A percentile compares a stretch with the other conserved stretches of the same genome.
These are phyloP conservation scores for Thalpophila matura DNA, from an alignment of 2,888 invertebrate genomes.

Conservation along the genomic window DNA sequence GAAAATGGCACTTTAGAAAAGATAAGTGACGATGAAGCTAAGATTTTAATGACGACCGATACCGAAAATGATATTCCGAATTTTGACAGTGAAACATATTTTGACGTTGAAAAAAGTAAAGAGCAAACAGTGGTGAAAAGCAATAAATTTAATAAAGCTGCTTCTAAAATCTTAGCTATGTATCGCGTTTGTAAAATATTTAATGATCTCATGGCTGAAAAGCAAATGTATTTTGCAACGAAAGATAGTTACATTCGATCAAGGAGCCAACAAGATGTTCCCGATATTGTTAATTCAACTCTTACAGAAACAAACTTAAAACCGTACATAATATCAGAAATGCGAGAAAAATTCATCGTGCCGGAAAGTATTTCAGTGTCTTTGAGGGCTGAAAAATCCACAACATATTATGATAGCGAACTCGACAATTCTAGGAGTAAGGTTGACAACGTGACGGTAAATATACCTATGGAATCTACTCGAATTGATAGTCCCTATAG, in stretches of 20 bases:
- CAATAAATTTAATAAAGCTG: slow-evolving; percentile 75
- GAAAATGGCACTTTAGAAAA: slow-evolving; percentile 88
- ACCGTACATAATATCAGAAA: slow-evolving; percentile 71
- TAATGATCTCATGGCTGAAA: slow-evolving; percentile 66
- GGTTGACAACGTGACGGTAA: slow-evolving; percentile 37
- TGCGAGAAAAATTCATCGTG: slow-evolving; percentile 79
- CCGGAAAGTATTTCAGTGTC: slow-evolving; percentile 84
- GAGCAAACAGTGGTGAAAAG: slow-evolving; percentile 25
- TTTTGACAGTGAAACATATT: slow-evolving; percentile 56
- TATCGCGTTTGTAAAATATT: slow-evolving; percentile 80
- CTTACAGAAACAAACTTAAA: slow-evolving; percentile 74
- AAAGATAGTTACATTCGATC: slow-evolving; percentile 56
- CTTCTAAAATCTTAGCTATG: slow-evolving; percentile 77
- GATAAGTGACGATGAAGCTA: slow-evolving; percentile 85
- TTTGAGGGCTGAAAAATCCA: slow-evolving; percentile 77
- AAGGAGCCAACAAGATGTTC: slow-evolving; percentile 77
- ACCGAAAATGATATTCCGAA: slow-evolving; percentile 58
- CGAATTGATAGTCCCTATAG: slow-evolving; percentile 63
- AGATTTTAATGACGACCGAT: slow-evolving; percentile 79
- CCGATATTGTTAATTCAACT: slow-evolving; percentile 88
- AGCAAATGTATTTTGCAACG: slow-evolving; percentile 51
- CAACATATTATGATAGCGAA: slow-evolving; percentile 51
- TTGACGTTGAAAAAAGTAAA: slow-evolving; percentile 36
- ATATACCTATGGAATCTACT: slow-evolving; percentile 44
- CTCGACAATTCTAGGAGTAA: slow-evolving; percentile 19